Evolutionary conservation across 2,113 vertebrate genomes (phyloP).

Genomic region (Antidorcas marsupialis): DNA sequence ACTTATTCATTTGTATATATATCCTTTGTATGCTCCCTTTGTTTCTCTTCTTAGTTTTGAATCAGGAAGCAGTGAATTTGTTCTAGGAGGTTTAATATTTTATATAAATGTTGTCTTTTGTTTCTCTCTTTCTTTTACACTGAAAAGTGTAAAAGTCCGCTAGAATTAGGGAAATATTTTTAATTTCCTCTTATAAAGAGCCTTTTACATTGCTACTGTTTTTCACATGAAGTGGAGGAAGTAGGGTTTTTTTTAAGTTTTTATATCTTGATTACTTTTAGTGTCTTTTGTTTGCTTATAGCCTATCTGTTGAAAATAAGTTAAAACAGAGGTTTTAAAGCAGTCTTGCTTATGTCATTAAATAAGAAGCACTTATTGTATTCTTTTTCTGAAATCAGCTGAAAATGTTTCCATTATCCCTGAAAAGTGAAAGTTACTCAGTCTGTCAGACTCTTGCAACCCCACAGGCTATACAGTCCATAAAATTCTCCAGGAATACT

Average conservation of each 20-base stretch:
- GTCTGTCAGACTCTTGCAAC: rapidly evolving
- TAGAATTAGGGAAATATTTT: not conserved
- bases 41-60: not conserved
- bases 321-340: not conserved
- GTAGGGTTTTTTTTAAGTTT: not conserved
- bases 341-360: not conserved
- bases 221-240: not conserved
- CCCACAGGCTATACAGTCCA: not conserved
- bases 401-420: not conserved
- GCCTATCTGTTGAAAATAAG: not conserved
- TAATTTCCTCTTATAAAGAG: not conserved
- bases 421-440: not conserved
- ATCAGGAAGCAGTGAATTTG: not conserved
- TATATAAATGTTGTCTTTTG: not conserved
- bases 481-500: not conserved
- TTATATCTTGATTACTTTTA: not conserved
- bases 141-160: not conserved
- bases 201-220: not conserved
- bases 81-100: not conserved
- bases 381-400: not conserved
- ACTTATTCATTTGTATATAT: not conserved
- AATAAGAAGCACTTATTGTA: not conserved
- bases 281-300: not conserved
- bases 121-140: not conserved
- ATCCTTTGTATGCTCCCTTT: not conserved